These are phyloP conservation scores for Brachymystax lenok DNA, from an alignment of 2,797 vertebrate genomes.

Conservation along the genomic window DNA sequence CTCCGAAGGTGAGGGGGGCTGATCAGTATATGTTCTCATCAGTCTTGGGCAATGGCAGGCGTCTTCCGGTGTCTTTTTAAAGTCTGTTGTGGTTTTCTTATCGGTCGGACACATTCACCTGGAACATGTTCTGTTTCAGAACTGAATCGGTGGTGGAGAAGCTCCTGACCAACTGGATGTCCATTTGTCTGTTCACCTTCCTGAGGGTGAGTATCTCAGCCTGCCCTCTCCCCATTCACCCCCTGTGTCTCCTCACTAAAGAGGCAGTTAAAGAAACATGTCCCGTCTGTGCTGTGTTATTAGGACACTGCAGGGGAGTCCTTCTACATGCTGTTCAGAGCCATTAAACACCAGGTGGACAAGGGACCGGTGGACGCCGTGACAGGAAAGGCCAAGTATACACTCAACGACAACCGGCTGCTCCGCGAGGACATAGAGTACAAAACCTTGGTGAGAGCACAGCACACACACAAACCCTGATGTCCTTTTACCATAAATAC, in stretches of 20 bases:
- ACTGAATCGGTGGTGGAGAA: conserved; percentile 97
- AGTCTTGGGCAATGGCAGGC: background rate
- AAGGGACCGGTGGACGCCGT: conserved; percentile 96
- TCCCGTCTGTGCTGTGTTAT: conserved; percentile 6
- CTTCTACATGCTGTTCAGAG: conserved; percentile 95
- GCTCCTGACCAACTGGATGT: conserved; percentile 98
- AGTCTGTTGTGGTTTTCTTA: background rate
- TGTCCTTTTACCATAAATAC: background rate
- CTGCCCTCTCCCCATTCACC: no score
- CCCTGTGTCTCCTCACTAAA: background rate
- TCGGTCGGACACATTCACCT: background rate
- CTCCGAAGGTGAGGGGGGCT: conserved; percentile 82
- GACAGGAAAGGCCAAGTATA: conserved; percentile 96
- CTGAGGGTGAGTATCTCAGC: conserved; percentile 80
- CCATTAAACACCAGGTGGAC: conserved; percentile 97
- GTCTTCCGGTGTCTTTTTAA: background rate
- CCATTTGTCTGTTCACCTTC: conserved; percentile 93
- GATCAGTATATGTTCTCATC: background rate
- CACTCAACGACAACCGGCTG: conserved; percentile 93
- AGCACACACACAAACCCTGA: background rate
- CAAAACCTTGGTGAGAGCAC: conserved; percentile 84
- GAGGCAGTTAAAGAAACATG: background rate
- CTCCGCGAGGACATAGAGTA: conserved; percentile 95
- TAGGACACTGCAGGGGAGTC: conserved; percentile 95
- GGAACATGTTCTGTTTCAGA: conserved; percentile 65